phyloP scores from a whole-genome alignment of 2,113 vertebrate genomes.

The Azemiops feae region DNA sequence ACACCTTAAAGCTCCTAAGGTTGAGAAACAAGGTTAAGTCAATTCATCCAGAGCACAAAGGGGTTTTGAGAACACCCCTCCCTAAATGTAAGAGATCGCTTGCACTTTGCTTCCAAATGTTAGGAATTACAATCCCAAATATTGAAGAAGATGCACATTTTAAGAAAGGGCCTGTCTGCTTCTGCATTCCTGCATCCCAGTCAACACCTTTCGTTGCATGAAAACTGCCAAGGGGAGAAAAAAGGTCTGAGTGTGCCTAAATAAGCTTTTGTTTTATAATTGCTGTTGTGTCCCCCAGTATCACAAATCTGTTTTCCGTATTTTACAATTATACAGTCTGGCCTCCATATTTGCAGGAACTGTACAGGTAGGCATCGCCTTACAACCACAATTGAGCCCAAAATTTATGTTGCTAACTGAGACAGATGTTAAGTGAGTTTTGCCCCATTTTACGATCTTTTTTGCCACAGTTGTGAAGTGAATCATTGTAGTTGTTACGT shows the following conservation, averaged over 20 bases:
- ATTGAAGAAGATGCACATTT: background rate
- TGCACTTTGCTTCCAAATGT: background rate
- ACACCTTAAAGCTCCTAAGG: no score
- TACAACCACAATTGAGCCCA: no score
- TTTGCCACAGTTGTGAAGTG: no score
- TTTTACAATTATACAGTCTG: background rate
- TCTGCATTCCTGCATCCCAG: background rate
- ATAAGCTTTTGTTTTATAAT: background rate
- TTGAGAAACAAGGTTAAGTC: background rate
- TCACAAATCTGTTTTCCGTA: background rate
- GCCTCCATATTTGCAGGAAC: background rate
- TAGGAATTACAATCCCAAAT: background rate
- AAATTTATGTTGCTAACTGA: no score
- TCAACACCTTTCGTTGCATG: background rate
- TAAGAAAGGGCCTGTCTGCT: background rate
- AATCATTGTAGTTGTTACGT: no score
- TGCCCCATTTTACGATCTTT: no score
- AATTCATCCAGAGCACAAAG: background rate
- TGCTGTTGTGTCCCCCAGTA: background rate
- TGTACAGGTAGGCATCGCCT: no score
- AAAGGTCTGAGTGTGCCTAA: background rate
- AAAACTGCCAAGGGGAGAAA: background rate
- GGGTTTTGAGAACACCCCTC: background rate
- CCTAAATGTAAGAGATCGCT: no score
- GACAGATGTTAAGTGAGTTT: no score